phyloP scores from a whole-genome alignment of 2,797 vertebrate genomes.

The Alosa sapidissima region DNA sequence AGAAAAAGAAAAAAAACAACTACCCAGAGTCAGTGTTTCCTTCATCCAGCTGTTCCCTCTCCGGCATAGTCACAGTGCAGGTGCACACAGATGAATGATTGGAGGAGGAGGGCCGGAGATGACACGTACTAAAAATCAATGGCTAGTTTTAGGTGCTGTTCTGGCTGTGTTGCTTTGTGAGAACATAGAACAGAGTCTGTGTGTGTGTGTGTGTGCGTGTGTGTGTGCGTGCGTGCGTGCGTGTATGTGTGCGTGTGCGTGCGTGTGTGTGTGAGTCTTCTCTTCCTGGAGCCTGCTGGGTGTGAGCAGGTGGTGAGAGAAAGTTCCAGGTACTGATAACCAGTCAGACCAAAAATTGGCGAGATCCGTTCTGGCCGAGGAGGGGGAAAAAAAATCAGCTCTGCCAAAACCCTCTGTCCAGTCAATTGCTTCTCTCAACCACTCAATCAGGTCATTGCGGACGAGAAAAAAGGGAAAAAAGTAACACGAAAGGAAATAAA shows the following conservation, averaged over 20 bases:
- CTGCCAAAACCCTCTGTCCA: not conserved
- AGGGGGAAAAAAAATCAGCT: not conserved
- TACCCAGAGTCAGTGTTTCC: not conserved
- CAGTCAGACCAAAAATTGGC: slow-evolving; percentile 15
- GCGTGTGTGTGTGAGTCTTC: not conserved
- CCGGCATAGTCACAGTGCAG: not conserved
- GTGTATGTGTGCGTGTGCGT: not conserved
- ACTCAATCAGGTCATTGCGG: not conserved
- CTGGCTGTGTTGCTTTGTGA: not conserved
- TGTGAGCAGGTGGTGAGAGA: slow-evolving; percentile 1
- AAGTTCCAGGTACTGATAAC: slow-evolving; percentile 10
- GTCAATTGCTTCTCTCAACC: not conserved
- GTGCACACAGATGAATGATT: not conserved
- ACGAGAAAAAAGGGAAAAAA: not conserved
- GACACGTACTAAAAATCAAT: not conserved
- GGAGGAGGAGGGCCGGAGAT: not conserved
- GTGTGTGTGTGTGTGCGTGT: not conserved
- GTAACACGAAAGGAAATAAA: not conserved
- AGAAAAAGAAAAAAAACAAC: not conserved
- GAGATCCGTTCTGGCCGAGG: not conserved
- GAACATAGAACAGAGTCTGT: not conserved
- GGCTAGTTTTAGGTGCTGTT: not conserved
- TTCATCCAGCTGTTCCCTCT: not conserved
- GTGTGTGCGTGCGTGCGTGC: not conserved
- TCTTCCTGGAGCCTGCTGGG: not conserved